These are phyloP conservation scores for Scaptodrosophila latifasciaeformis DNA, from an alignment of 2,888 invertebrate genomes.

Conservation along the genomic window DNA sequence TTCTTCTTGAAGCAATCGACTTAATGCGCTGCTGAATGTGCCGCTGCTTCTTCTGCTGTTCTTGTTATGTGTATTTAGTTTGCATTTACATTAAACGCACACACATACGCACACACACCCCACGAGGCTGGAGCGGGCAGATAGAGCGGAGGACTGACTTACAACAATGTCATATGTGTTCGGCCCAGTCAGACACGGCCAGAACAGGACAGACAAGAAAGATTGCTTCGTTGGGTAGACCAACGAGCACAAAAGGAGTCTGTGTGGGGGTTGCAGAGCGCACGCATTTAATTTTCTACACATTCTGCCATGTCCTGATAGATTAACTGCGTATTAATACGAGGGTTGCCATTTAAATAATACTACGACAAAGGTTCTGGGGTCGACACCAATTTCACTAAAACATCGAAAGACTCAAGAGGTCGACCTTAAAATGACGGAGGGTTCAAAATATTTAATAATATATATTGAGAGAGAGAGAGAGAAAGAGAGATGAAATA, in stretches of 20 bases:
- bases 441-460: no score
- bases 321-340: constrained; percentile 56
- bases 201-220: not conserved
- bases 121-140: no score
- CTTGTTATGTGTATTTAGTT: constrained; percentile 57
- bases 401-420: no score
- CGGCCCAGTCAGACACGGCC: no score
- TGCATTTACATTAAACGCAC: constrained; percentile 54
- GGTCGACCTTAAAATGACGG: no score
- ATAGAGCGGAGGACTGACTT: not conserved
- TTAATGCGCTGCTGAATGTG: constrained; percentile 50
- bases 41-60: constrained; percentile 16
- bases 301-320: constrained; percentile 62
- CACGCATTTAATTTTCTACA: constrained; percentile 62
- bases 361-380: no score
- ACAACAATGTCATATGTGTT: constrained; percentile 2
- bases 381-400: no score
- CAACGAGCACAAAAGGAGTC: not conserved
- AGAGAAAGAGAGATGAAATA: no score
- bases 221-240: not conserved
- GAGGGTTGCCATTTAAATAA: not conserved
- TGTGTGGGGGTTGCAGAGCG: not conserved
- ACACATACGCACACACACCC: constrained; percentile 13
- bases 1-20: constrained; percentile 67
- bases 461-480: no score